Evolutionary conservation across 2,113 vertebrate species (phyloP).

Genomic region (Malaclemys terrapin): DNA sequence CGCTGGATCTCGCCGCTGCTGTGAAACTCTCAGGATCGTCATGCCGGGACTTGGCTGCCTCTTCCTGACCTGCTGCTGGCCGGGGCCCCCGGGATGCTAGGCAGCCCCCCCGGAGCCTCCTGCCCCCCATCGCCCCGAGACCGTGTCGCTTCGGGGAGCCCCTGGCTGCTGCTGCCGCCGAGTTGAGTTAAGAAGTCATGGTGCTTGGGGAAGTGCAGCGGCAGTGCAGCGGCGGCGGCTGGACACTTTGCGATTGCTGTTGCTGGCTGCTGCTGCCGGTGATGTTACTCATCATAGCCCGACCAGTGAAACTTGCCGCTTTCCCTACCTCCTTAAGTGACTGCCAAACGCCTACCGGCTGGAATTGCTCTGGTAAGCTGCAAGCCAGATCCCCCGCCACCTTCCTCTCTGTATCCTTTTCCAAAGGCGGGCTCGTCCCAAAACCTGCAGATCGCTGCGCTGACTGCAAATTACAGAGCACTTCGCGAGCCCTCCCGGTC

Average conservation of each 20-base stretch:
- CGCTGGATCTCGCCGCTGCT: neutral
- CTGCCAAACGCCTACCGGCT: conserved; percentile 98
- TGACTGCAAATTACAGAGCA: neutral
- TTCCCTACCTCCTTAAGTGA: conserved; percentile 98
- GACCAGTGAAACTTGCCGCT: conserved; percentile 90
- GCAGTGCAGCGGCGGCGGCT: conserved; percentile 79
- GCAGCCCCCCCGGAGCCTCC: neutral
- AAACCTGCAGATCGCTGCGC: neutral
- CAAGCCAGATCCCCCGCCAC: neutral
- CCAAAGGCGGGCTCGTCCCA: neutral
- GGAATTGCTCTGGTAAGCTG: conserved; percentile 97
- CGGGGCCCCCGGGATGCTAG: conserved; percentile 14
- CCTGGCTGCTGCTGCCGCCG: conserved; percentile 21
- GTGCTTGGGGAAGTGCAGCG: conserved; percentile 74
- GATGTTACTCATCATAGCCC: conserved; percentile 76
- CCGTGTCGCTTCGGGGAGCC: conserved; percentile 7
- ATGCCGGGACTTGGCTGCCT: neutral
- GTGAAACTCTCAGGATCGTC: neutral
- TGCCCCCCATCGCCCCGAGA: neutral
- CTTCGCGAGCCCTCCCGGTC: neutral
- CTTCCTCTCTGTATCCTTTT: neutral
- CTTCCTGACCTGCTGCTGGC: neutral
- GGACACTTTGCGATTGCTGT: conserved; percentile 81
- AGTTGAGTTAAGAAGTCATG: conserved; percentile 81
- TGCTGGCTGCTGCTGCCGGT: conserved; percentile 82